phyloP scores from a whole-genome alignment of 1,140 invertebrate genomes.

The Scaptomyza pallida region DNA sequence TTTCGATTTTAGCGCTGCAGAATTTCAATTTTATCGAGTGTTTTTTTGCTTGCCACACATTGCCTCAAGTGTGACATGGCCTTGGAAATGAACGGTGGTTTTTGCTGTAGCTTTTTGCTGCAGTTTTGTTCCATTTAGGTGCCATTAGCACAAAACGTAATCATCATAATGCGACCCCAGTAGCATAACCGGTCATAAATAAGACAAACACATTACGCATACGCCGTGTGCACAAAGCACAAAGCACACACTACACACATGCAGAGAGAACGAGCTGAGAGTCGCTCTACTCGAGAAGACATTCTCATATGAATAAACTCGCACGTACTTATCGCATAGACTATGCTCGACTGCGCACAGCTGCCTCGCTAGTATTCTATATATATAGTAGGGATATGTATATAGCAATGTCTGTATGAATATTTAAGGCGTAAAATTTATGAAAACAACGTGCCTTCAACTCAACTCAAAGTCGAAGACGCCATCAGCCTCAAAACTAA shows the following conservation, averaged over 20 bases:
- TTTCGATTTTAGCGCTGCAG: slow-evolving; percentile 54
- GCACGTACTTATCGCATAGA: slow-evolving; percentile 81
- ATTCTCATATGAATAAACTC: slow-evolving; percentile 78
- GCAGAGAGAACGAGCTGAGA: not conserved
- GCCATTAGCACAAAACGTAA: slow-evolving; percentile 77
- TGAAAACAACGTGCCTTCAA: slow-evolving; percentile 75
- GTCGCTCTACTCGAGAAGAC: slow-evolving; percentile 39
- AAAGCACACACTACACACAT: slow-evolving; percentile 4
- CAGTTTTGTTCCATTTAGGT: slow-evolving; percentile 54
- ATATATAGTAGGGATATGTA: not conserved
- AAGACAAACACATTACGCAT: slow-evolving; percentile 78
- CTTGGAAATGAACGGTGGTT: slow-evolving; percentile 48
- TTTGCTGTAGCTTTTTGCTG: slow-evolving; percentile 1
- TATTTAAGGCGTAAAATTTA: slow-evolving; percentile 79
- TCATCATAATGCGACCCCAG: slow-evolving; percentile 74
- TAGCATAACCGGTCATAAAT: slow-evolving; percentile 73
- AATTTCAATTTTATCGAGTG: slow-evolving; percentile 70
- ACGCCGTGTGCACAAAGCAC: slow-evolving; percentile 50
- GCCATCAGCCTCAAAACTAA: slow-evolving; percentile 27
- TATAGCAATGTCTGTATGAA: slow-evolving; percentile 56
- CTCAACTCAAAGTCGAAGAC: slow-evolving; percentile 27
- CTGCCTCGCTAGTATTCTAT: slow-evolving; percentile 47
- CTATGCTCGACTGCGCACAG: slow-evolving; percentile 78
- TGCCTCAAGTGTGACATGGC: slow-evolving; percentile 47
- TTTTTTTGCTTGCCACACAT: slow-evolving; percentile 42